phyloP scores from a whole-genome alignment of 2,113 vertebrate species.

The Oryzias woworae region DNA sequence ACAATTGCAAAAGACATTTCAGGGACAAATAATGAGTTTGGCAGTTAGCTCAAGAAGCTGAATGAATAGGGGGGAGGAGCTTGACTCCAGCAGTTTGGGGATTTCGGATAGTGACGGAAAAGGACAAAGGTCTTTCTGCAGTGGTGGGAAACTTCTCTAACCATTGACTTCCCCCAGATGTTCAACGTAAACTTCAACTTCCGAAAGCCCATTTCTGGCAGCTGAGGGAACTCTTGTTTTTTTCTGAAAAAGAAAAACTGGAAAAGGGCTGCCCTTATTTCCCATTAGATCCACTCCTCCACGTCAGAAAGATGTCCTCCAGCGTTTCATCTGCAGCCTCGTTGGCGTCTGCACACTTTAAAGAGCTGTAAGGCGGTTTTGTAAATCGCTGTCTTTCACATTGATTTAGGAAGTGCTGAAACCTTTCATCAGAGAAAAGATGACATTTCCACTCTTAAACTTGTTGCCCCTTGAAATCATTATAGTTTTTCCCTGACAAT shows the following conservation, averaged over 20 bases:
- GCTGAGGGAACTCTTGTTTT: conserved; percentile 23
- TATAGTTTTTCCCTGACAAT: not conserved
- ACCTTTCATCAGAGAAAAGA: conserved; percentile 16
- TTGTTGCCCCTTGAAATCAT: not conserved
- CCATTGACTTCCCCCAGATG: conserved; percentile 69
- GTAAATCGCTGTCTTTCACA: not conserved
- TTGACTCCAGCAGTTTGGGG: conserved; percentile 39
- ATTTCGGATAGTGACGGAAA: conserved; percentile 40
- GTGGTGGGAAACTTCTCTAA: conserved; percentile 75
- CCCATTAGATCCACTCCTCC: conserved; percentile 24
- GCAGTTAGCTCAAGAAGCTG: conserved; percentile 11
- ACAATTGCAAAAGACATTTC: no score
- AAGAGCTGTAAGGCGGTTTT: conserved; percentile 24
- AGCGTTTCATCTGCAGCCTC: conserved; percentile 15
- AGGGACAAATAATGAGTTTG: not conserved
- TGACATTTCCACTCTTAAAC: conserved; percentile 3
- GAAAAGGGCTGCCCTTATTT: conserved; percentile 25
- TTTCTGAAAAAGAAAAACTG: conserved; percentile 36
- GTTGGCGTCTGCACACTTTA: conserved; percentile 29
- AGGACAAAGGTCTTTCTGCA: conserved; percentile 62
- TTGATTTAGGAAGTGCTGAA: conserved; percentile 19
- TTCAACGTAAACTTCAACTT: conserved; percentile 71
- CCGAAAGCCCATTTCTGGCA: conserved; percentile 62
- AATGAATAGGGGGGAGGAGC: not conserved
- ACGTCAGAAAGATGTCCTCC: not conserved